phyloP scores from a whole-genome alignment of 2,113 vertebrate genomes.

The Athene cunicularia region DNA sequence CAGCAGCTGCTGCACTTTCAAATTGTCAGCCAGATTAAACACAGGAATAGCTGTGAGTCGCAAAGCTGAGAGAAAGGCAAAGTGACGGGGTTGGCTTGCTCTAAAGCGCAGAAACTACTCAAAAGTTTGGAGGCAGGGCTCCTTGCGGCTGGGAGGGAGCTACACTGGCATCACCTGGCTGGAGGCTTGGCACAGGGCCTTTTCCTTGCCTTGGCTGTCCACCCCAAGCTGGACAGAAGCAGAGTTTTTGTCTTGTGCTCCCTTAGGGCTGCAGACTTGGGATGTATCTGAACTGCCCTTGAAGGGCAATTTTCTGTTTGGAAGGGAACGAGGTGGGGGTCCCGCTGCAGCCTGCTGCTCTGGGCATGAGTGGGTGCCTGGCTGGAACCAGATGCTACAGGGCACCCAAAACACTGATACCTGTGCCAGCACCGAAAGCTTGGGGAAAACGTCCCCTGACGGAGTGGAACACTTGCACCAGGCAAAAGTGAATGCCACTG shows the following conservation, averaged over 20 bases:
- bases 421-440: not conserved
- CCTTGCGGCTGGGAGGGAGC: rapidly evolving
- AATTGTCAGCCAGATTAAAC: constrained; percentile 12
- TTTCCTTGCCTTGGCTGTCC: not conserved
- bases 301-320: not conserved
- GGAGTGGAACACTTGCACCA: not conserved
- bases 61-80: not conserved
- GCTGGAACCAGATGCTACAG: rapidly evolving
- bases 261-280: rapidly evolving
- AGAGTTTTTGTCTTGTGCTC: not conserved
- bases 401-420: not conserved
- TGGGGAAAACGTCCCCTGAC: rapidly evolving
- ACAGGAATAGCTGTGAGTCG: not conserved
- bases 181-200: not conserved
- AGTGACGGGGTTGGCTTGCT: not conserved
- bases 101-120: not conserved
- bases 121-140: not conserved
- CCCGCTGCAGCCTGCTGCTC: not conserved
- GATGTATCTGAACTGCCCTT: not conserved
- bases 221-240: not conserved
- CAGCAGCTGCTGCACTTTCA: not conserved
- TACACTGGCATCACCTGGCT: rapidly evolving
- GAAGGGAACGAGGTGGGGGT: not conserved
- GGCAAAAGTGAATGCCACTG: not conserved
- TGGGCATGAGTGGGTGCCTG: rapidly evolving